These are phyloP conservation scores for Epinephelus awoara DNA, from an alignment of 2,797 vertebrate species.

Conservation along the genomic window DNA sequence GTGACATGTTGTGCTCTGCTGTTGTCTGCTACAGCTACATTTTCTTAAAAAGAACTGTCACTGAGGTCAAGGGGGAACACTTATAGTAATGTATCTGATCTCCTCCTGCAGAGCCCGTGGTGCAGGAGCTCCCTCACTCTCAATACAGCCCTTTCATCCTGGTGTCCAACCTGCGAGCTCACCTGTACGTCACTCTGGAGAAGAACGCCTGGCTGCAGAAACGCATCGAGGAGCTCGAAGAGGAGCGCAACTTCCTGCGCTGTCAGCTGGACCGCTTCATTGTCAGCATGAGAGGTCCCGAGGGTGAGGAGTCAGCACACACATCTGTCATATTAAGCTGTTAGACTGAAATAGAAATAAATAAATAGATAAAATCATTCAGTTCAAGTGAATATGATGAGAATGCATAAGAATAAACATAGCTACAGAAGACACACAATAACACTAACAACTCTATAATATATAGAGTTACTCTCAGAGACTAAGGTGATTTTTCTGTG, in stretches of 20 bases:
- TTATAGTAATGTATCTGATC: background rate
- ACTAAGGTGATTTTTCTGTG: too few species aligned
- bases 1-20: background rate
- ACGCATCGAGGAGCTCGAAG: constrained; percentile 92
- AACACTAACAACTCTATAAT: too few species aligned
- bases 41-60: too few species aligned
- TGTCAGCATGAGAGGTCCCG: constrained; percentile 82
- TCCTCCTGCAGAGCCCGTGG: constrained; percentile 61
- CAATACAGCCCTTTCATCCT: constrained; percentile 86
- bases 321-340: too few species aligned
- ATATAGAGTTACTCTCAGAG: too few species aligned
- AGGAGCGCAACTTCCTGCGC: constrained; percentile 92
- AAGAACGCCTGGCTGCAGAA: constrained; percentile 93
- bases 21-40: background rate
- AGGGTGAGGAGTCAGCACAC: constrained; percentile 56
- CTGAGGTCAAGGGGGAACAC: background rate
- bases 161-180: constrained; percentile 87
- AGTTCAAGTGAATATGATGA: background rate
- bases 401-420: background rate
- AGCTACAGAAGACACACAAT: too few species aligned
- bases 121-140: constrained; percentile 70
- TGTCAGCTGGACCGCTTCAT: constrained; percentile 94
- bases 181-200: constrained; percentile 91
- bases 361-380: too few species aligned
- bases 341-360: background rate